Evolutionary conservation across 2,113 vertebrate species (phyloP).

Genomic region (Laticauda laticaudata): DNA sequence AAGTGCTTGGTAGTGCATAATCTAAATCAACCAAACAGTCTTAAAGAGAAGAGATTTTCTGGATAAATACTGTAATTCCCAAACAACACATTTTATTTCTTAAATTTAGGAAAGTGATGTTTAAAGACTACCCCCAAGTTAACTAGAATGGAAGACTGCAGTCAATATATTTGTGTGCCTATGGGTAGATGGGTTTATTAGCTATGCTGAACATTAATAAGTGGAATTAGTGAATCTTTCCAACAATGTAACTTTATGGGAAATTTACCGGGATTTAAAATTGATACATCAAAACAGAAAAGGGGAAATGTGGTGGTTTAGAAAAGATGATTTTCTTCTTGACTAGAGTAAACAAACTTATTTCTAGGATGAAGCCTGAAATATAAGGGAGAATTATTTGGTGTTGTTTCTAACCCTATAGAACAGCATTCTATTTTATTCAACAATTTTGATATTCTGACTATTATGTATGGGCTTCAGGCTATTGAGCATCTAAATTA

Average conservation of each 20-base stretch:
- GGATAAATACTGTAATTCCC: background rate
- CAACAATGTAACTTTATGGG: background rate
- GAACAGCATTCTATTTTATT: background rate
- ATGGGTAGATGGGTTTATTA: background rate
- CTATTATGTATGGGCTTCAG: background rate
- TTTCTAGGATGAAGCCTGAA: background rate
- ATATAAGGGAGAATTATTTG: background rate
- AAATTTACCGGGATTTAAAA: background rate
- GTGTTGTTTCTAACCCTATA: background rate
- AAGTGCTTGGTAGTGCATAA: background rate
- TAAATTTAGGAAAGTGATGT: background rate
- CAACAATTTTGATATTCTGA: background rate
- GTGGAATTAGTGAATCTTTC: background rate
- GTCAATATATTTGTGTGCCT: background rate
- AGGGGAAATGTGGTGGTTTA: background rate
- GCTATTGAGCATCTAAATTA: conserved; percentile 19
- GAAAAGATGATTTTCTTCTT: no score
- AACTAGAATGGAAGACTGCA: background rate
- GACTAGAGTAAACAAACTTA: background rate
- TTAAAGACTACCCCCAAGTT: background rate
- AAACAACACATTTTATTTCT: background rate
- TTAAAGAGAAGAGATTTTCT: background rate
- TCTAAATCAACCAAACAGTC: background rate
- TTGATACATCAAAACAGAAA: background rate
- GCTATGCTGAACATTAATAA: background rate